phyloP scores from a whole-genome alignment of 2,113 vertebrate genomes.

The Dipodomys spectabilis region DNA sequence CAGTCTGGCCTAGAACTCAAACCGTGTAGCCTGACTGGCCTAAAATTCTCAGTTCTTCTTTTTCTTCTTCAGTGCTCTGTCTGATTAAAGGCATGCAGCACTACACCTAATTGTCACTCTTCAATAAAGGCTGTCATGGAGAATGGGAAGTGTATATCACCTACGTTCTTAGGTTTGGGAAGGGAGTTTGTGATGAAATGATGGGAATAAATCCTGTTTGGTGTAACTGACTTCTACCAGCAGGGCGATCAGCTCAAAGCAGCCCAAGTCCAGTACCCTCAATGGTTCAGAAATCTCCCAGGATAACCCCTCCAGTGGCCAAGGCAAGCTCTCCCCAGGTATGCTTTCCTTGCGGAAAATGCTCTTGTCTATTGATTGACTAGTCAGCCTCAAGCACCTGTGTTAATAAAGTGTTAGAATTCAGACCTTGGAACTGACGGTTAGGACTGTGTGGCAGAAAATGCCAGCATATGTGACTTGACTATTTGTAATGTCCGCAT shows the following conservation, averaged over 20 bases:
- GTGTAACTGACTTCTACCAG: constrained; percentile 57
- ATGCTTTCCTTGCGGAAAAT: neutral
- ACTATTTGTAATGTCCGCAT: neutral
- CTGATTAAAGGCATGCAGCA: neutral
- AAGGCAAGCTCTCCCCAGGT: constrained; percentile 89
- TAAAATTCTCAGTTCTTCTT: neutral
- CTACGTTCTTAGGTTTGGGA: neutral
- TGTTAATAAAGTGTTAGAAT: neutral
- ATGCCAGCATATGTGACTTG: neutral
- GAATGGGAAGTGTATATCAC: neutral
- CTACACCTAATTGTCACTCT: neutral
- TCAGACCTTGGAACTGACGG: neutral
- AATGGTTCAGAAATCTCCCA: constrained; percentile 87
- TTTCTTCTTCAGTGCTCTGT: neutral
- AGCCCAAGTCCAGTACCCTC: constrained; percentile 74
- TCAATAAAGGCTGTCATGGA: neutral
- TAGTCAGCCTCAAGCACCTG: neutral
- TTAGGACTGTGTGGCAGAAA: neutral
- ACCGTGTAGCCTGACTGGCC: neutral
- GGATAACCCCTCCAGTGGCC: constrained; percentile 77
- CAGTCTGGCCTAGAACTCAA: too few species aligned
- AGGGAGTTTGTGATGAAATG: neutral
- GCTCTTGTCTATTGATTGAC: neutral
- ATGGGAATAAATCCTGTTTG: neutral
- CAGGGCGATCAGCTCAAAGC: constrained; percentile 84